Evolutionary conservation across 2,113 vertebrate genomes (phyloP).

Genomic region (Takifugu bimaculatus): DNA sequence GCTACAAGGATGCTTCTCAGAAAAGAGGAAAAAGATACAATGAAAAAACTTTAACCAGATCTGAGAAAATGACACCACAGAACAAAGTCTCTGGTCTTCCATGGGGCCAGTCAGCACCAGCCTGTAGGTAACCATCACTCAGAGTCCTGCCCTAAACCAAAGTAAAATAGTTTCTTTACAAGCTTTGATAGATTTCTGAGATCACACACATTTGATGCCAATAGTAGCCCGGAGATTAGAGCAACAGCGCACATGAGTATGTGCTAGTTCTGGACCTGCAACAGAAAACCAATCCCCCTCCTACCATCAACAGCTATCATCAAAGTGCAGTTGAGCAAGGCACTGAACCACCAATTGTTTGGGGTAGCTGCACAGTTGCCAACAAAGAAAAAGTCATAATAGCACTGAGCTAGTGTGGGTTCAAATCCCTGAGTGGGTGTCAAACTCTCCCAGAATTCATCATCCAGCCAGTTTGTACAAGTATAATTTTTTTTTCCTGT

Average conservation of each 20-base stretch:
- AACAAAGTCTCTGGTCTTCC: no score
- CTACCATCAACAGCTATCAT: conserved; percentile 34
- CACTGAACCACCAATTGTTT: conserved; percentile 36
- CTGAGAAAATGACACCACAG: conserved; percentile 1
- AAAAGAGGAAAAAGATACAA: neutral
- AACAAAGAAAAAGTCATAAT: conserved; percentile 22
- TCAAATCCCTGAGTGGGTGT: conserved; percentile 35
- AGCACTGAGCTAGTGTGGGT: conserved; percentile 9
- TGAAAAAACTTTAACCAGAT: neutral
- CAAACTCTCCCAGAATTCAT: conserved; percentile 24
- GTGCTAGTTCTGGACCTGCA: conserved; percentile 34
- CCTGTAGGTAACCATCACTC: neutral
- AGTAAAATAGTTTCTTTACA: conserved; percentile 30
- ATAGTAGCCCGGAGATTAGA: conserved; percentile 25
- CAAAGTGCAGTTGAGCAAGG: conserved; percentile 46
- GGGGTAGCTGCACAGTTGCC: conserved; percentile 21
- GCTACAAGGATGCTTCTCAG: neutral
- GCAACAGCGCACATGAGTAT: conserved; percentile 36
- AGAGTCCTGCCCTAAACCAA: conserved; percentile 28
- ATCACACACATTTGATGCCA: conserved; percentile 30
- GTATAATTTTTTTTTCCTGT: conserved; percentile 2
- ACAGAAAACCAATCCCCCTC: conserved; percentile 34
- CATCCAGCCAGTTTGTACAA: conserved; percentile 8
- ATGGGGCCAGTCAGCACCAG: neutral
- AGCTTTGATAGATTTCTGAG: conserved; percentile 33